Conservation (phyloP, 2,888 invertebrate species). For the Dorcus parallelipipedus region DNA sequence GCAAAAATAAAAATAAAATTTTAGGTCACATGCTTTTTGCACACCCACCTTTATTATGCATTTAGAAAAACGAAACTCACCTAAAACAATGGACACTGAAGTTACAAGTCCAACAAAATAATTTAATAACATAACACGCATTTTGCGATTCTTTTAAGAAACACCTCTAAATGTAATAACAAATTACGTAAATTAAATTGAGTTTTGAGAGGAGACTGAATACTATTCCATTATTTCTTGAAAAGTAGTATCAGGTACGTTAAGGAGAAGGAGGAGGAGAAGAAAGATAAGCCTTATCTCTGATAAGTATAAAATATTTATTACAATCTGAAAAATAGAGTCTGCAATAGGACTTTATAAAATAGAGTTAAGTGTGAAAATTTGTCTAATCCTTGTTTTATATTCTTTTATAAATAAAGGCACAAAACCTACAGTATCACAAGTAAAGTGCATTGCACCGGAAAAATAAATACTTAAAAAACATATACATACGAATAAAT, state of each 20-base stretch:
- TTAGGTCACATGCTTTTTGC: constrained; percentile 32
- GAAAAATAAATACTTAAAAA: constrained; percentile 18
- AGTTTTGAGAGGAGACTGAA: not conserved
- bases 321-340: constrained; percentile 16
- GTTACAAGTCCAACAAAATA: constrained; percentile 49
- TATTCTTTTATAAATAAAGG: constrained; percentile 23
- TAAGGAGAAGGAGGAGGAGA: not conserved
- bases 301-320: constrained; percentile 17
- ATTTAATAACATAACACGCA: constrained; percentile 59
- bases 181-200: not conserved
- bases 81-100: constrained; percentile 41
- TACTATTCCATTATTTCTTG: constrained; percentile 9
- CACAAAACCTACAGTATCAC: constrained; percentile 34
- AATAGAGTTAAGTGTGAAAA: constrained; percentile 6
- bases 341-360: constrained; percentile 6
- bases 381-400: constrained; percentile 5
- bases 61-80: constrained; percentile 33
- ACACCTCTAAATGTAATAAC: not conserved
- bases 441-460: constrained; percentile 28
- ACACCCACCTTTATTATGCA: constrained; percentile 12
- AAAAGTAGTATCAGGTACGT: not conserved
- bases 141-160: constrained; percentile 41
- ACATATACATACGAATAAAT: constrained; percentile 1
- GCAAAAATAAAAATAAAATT: constrained; percentile 42
- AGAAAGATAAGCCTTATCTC: constrained; percentile 14